Evolutionary conservation across 2,888 invertebrate species (phyloP).

Genomic region (Mactromeris polynyma): DNA sequence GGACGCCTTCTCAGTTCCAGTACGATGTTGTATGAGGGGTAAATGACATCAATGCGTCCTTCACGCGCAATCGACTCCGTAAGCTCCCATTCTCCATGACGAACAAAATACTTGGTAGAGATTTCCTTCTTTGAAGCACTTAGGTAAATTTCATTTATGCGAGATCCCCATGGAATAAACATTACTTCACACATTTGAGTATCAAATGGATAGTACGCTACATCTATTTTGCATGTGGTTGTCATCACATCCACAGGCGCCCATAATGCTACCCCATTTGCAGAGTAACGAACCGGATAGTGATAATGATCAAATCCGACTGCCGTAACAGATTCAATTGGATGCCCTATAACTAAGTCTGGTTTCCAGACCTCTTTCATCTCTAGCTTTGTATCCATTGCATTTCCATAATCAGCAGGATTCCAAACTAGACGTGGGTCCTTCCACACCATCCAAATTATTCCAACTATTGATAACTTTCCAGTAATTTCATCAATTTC

Average conservation of each 20-base stretch:
- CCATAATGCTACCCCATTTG: constrained; percentile 22
- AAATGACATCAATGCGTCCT: neutral
- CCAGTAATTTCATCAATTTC: constrained; percentile 65
- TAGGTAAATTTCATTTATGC: neutral
- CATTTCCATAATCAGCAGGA: constrained; percentile 32
- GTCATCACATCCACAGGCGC: constrained; percentile 40
- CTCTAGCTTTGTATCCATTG: constrained; percentile 29
- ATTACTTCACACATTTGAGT: constrained; percentile 44
- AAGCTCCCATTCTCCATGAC: constrained; percentile 70
- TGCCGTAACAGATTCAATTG: constrained; percentile 29
- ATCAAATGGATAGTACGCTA: constrained; percentile 53
- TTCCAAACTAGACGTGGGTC: constrained; percentile 64
- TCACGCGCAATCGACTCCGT: constrained; percentile 15
- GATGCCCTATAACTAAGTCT: constrained; percentile 52
- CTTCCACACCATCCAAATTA: constrained; percentile 57
- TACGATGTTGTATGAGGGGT: constrained; percentile 23
- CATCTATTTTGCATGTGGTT: constrained; percentile 42
- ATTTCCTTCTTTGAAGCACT: neutral
- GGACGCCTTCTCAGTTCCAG: constrained; percentile 59
- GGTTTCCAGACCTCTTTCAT: constrained; percentile 64
- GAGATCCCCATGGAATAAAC: constrained; percentile 38
- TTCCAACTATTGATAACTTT: constrained; percentile 61
- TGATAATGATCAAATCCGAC: constrained; percentile 36
- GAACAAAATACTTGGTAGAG: constrained; percentile 45
- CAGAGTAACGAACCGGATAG: constrained; percentile 33